Percentiles rank a stretch among this genome's conserved stretches.
Evolutionary conservation across 2,113 vertebrate species (phyloP).

Genomic region (Aspiorhynchus laticeps): DNA sequence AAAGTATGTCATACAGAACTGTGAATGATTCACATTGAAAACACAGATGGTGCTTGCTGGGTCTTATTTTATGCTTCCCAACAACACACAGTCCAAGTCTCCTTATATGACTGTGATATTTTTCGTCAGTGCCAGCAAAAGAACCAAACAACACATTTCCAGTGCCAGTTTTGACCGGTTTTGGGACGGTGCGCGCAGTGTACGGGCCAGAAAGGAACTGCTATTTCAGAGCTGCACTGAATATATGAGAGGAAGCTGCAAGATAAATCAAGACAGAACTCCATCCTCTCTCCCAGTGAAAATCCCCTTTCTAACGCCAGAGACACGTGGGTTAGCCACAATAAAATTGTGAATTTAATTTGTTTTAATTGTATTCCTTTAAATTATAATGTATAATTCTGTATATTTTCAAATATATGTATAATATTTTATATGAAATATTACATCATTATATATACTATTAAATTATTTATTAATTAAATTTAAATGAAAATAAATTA

Average conservation of each 20-base stretch:
- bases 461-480: too few species aligned
- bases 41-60: conserved; percentile 57
- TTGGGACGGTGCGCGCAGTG: conserved; percentile 41
- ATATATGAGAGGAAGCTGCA: conserved; percentile 15
- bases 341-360: neutral
- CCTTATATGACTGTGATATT: conserved; percentile 52
- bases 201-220: conserved; percentile 49
- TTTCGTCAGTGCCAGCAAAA: conserved; percentile 53
- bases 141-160: conserved; percentile 57
- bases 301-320: conserved; percentile 7
- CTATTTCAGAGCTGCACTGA: conserved; percentile 34
- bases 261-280: conserved; percentile 35
- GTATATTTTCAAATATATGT: neutral
- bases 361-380: neutral
- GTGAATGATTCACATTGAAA: conserved; percentile 56
- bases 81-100: conserved; percentile 46
- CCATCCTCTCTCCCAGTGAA: conserved; percentile 10
- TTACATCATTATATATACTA: too few species aligned
- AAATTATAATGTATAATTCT: neutral
- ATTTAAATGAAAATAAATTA: too few species aligned
- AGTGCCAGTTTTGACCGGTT: conserved; percentile 58
- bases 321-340: neutral
- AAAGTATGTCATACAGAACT: conserved; percentile 49
- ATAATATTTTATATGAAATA: neutral
- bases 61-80: conserved; percentile 41